These are phyloP conservation scores for Gorsachius magnificus DNA, from an alignment of 2,797 vertebrate genomes.

Conservation along the genomic window DNA sequence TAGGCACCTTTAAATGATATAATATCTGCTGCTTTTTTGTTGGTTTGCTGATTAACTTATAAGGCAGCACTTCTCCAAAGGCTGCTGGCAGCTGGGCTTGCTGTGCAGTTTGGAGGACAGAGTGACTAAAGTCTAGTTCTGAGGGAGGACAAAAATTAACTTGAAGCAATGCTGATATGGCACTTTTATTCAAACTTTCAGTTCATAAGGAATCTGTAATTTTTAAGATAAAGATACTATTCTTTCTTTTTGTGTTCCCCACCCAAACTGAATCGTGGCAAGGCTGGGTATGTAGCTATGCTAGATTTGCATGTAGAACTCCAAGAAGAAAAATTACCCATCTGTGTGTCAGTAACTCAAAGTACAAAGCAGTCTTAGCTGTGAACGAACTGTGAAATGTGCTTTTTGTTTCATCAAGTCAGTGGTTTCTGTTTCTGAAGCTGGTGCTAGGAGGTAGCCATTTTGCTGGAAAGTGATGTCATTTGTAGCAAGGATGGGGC, in stretches of 20 bases:
- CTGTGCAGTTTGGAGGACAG: not conserved
- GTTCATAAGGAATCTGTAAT: not conserved
- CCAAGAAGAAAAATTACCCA: not conserved
- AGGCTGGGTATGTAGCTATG: not conserved
- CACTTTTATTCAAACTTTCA: not conserved
- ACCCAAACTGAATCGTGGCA: not conserved
- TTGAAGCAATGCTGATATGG: not conserved
- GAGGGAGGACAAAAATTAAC: slow-evolving; percentile 38
- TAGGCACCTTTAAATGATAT: not conserved
- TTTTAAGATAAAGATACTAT: not conserved
- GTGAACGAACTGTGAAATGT: not conserved
- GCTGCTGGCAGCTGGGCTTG: slow-evolving; percentile 1
- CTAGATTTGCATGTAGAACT: not conserved
- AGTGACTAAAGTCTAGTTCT: slow-evolving; percentile 16
- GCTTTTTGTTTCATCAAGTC: not conserved
- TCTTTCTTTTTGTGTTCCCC: not conserved
- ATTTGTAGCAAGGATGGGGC: not conserved
- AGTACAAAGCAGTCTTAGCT: not conserved
- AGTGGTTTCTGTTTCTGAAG: slow-evolving; percentile 27
- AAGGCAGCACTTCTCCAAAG: not conserved
- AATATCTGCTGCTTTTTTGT: not conserved
- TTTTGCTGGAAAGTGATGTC: slow-evolving; percentile 10
- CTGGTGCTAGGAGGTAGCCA: not conserved
- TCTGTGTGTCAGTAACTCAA: not conserved
- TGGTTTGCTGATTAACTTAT: slow-evolving; percentile 47